Conservation (phyloP, 2,113 vertebrate genomes). For the Calyptomena viridis region DNA sequence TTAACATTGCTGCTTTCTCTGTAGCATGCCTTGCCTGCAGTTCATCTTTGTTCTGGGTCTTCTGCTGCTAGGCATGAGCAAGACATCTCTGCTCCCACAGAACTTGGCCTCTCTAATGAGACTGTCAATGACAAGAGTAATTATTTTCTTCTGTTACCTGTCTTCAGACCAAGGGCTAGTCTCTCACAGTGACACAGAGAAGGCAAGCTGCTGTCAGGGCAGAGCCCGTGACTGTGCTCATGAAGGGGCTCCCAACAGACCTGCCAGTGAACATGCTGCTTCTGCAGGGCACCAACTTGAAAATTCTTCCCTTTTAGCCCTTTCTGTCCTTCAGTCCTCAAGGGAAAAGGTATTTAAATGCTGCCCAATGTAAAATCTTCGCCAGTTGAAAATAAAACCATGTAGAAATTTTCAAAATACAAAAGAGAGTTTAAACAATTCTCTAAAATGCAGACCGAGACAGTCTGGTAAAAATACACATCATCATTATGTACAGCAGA, state of each 20-base stretch:
- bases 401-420: not conserved
- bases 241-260: rapidly evolving
- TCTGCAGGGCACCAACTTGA: not conserved
- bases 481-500: not conserved
- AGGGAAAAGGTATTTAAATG: not conserved
- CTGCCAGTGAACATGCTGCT: rapidly evolving
- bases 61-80: not conserved
- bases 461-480: not conserved
- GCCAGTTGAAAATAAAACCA: not conserved
- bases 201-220: not conserved
- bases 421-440: not conserved
- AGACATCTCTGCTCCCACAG: not conserved
- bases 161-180: not conserved
- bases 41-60: not conserved
- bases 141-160: not conserved
- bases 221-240: not conserved
- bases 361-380: not conserved
- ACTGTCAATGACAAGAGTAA: not conserved
- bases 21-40: not conserved
- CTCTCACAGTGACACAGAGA: not conserved
- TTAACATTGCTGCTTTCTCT: not conserved
- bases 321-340: not conserved
- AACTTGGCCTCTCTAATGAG: not conserved
- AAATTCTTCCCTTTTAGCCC: not conserved
- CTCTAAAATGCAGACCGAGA: not conserved